Evolutionary conservation across 2,113 vertebrate genomes (phyloP).

Genomic region (Percopsis transmontana): DNA sequence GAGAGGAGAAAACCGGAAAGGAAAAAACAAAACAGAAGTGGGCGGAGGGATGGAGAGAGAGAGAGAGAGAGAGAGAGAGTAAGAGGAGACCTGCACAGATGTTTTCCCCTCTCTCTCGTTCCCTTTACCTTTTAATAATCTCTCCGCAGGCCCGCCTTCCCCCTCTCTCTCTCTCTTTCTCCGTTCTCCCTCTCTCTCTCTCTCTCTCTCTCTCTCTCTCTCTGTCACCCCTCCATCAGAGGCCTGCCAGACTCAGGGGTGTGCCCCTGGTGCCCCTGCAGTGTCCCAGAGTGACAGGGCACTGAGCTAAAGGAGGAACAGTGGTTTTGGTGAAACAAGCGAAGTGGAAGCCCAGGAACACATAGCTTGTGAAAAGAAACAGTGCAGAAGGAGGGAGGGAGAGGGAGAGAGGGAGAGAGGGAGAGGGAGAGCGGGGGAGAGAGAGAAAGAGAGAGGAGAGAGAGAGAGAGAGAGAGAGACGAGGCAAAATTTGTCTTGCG

Average conservation of each 20-base stretch:
- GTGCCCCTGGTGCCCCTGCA: conserved; percentile 36
- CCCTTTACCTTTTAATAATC: no score
- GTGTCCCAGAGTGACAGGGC: background rate
- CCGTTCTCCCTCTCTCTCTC: conserved; percentile 14
- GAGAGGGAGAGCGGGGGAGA: conserved; percentile 3
- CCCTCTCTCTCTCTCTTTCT: conserved; percentile 21
- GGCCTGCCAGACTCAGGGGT: conserved; percentile 20
- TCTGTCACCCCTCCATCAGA: conserved; percentile 4
- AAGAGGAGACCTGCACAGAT: conserved; percentile 27
- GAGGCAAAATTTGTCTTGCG: conserved; percentile 89
- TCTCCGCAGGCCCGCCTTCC: no score
- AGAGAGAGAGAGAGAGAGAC: conserved; percentile 61
- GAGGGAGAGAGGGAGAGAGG: conserved; percentile 23
- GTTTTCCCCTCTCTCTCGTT: conserved; percentile 21
- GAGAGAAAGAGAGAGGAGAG: conserved; percentile 17
- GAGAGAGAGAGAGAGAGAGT: conserved; percentile 15
- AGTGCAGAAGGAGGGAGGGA: background rate
- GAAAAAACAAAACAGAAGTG: conserved; percentile 65
- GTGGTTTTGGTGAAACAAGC: no score
- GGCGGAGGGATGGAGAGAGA: conserved; percentile 1
- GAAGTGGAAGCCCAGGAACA: background rate
- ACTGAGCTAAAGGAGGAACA: no score
- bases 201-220: conserved; percentile 11
- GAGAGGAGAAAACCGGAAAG: background rate
- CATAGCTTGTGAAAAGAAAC: background rate